A percentile compares a stretch with the other conserved stretches of the same genome.
phyloP scores from a whole-genome alignment of 2,113 vertebrate species.

The Limanda limanda region DNA sequence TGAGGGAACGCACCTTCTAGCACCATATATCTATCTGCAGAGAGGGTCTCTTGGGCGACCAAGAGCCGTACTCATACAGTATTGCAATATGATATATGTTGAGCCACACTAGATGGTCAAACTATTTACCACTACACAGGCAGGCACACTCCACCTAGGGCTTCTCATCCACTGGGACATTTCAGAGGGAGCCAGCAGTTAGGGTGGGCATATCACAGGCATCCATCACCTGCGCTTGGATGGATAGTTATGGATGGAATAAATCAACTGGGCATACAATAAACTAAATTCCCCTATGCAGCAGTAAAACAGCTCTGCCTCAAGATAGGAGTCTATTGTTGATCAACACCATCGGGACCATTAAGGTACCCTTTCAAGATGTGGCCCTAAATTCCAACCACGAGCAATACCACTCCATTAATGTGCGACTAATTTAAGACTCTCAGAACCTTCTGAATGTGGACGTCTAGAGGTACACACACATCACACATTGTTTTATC shows the following conservation, averaged over 20 bases:
- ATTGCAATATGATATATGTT: not conserved
- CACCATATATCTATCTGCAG: too few species aligned
- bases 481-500: not conserved
- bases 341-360: not conserved
- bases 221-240: not conserved
- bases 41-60: not conserved
- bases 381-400: not conserved
- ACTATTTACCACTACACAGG: not conserved
- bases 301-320: not conserved
- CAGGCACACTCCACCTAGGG: not conserved
- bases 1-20: too few species aligned
- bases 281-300: not conserved
- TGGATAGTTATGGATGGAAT: slow-evolving; percentile 1
- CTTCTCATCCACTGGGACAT: not conserved
- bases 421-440: too few species aligned
- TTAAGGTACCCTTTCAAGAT: slow-evolving; percentile 15
- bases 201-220: slow-evolving; percentile 1
- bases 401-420: too few species aligned
- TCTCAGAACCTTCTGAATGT: too few species aligned
- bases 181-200: not conserved
- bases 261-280: slow-evolving; percentile 17
- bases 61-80: not conserved
- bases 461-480: not conserved
- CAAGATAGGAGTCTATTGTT: not conserved
- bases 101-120: not conserved